Evolutionary conservation across 2,888 invertebrate genomes (phyloP).

Genomic region (Drosophila setosimentum): DNA sequence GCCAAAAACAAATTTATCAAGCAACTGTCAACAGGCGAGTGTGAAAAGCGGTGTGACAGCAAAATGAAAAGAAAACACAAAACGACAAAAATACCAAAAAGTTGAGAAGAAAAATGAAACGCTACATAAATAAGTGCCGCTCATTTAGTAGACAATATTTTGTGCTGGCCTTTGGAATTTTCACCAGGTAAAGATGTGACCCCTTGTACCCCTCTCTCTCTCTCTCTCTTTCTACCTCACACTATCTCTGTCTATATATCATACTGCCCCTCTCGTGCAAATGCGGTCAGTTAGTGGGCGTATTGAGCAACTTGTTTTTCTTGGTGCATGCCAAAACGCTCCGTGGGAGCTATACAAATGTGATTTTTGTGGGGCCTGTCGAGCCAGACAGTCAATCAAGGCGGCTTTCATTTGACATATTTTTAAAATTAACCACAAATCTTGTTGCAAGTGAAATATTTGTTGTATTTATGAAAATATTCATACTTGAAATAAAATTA

Average conservation of each 20-base stretch:
- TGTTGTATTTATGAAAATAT: conserved; percentile 11
- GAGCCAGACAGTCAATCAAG: conserved; percentile 41
- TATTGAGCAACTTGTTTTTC: conserved; percentile 42
- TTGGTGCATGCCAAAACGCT: conserved; percentile 6
- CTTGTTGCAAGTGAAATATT: conserved; percentile 10
- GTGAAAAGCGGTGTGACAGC: conserved; percentile 59
- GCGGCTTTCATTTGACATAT: conserved; percentile 27
- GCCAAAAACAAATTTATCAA: conserved; percentile 64
- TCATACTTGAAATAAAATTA: conserved; percentile 30
- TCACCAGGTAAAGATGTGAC: conserved; percentile 64
- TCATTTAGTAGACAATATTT: conserved; percentile 45
- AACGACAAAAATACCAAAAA: conserved; percentile 4
- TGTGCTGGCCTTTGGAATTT: conserved; percentile 61
- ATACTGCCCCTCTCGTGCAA: not conserved
- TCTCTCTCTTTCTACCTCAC: not conserved
- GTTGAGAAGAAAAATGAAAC: conserved; percentile 37
- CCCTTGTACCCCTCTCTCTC: conserved; percentile 8
- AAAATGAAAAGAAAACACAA: conserved; percentile 26
- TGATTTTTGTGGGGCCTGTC: conserved; percentile 12
- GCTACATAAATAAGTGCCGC: conserved; percentile 38
- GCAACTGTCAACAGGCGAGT: conserved; percentile 65
- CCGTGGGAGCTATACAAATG: conserved; percentile 3
- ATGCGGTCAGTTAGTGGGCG: conserved; percentile 56
- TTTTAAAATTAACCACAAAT: conserved; percentile 4
- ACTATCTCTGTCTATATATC: not conserved